These are phyloP conservation scores for Drosophila putrida DNA, from an alignment of 2,888 invertebrate genomes.

Conservation along the genomic window DNA sequence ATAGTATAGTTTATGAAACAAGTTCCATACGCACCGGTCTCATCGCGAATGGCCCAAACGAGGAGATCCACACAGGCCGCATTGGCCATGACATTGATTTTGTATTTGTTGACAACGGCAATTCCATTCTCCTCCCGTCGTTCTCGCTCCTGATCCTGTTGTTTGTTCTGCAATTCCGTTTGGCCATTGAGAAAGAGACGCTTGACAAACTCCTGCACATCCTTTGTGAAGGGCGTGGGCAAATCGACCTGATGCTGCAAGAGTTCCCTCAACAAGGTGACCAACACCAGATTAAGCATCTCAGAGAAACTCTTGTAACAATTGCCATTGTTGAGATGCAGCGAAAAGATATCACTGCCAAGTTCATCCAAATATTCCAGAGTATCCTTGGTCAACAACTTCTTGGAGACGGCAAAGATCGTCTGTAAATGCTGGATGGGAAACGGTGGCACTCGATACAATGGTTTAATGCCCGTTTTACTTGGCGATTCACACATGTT, in stretches of 20 bases:
- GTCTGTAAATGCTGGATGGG: slow-evolving; percentile 92
- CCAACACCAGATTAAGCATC: slow-evolving; percentile 96
- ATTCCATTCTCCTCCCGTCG: slow-evolving; percentile 91
- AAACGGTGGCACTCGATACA: slow-evolving; percentile 77
- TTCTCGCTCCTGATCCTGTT: slow-evolving; percentile 94
- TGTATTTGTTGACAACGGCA: slow-evolving; percentile 93
- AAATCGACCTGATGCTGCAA: slow-evolving; percentile 95
- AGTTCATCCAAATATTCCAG: slow-evolving; percentile 93
- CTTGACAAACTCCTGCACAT: slow-evolving; percentile 96
- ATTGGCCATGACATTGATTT: slow-evolving; percentile 98
- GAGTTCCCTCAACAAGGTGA: slow-evolving; percentile 95
- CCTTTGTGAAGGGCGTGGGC: slow-evolving; percentile 95
- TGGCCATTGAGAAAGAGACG: slow-evolving; percentile 96
- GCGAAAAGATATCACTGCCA: slow-evolving; percentile 91
- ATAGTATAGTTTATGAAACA: too few relatives aligned
- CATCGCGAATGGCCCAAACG: slow-evolving; percentile 99
- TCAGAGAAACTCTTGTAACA: slow-evolving; percentile 98
- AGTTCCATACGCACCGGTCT: slow-evolving; percentile 90
- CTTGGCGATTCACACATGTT: slow-evolving; percentile 88
- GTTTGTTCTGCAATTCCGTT: slow-evolving; percentile 94
- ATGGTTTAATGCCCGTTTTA: slow-evolving; percentile 84
- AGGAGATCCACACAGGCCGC: slow-evolving; percentile 98
- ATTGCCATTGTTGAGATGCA: slow-evolving; percentile 91
- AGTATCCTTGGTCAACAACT: slow-evolving; percentile 93
- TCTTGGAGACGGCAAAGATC: slow-evolving; percentile 92